Base-by-base conservation (phyloP, 1,140 invertebrate genomes). In the Dreissena polymorpha region DNA sequence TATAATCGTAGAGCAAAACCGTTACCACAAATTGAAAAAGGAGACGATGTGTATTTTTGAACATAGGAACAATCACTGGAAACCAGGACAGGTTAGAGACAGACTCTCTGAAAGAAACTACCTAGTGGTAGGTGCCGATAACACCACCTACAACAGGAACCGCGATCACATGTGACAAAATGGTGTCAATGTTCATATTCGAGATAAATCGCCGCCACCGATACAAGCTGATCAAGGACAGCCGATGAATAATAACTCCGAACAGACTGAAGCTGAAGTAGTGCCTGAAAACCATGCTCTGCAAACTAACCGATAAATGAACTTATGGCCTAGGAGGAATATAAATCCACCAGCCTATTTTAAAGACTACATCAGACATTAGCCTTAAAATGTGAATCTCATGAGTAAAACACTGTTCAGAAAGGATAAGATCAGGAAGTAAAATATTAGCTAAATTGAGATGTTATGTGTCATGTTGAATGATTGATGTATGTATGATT, bases 11-110 rank as follows among this genome's bases (percentile, higher is more conserved):
- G 25, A 49, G 39, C 82, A 50, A 57, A 29, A n/a, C 55, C 71
- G 23, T 51, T 85, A 51, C 55, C 71, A 55, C 39, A 75, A 39
- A 29, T 82, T 23, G 64, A 39, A 23, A 70, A 49, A 16, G 78
- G 69, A 21, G 75, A 87, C 39, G 39, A 70, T 73, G 73, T 87
- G n/a, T 87, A 73, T 69, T 87, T n/a, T 78, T 50, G 18, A 77
- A 73, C 85, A 75, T 27, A 51, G 64, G 12, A 57, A 73, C 50
- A 64, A 74, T 53, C 18, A 10, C 16, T 86, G 81, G 80, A 68
- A 60, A 14, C 27, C 57, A 64, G 81, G 85, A 51, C 50, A 71
- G 23, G 39, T 50, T 6, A 50, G 16, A 39, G 49, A 50, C 7
- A 71, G 25, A 71, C 14, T 51, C 53, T 51, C 49, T 71, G 69